Evolutionary conservation across 2,113 vertebrate genomes (phyloP).

Genomic region (Protomyctophum bolini): DNA sequence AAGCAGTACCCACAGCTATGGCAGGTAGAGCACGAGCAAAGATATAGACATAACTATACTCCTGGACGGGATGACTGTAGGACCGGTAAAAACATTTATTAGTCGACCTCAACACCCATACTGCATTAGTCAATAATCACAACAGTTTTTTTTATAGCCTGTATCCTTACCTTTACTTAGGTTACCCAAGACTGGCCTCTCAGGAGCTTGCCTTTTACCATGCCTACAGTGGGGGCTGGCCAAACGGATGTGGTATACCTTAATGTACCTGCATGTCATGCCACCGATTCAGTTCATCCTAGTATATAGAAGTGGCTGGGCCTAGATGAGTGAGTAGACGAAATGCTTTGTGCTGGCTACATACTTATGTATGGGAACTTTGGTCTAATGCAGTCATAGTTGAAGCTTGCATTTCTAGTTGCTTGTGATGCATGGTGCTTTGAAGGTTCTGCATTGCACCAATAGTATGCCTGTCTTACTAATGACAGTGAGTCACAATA

Average conservation of each 20-base stretch:
- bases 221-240: slow-evolving; percentile 78
- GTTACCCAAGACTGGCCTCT: slow-evolving; percentile 79
- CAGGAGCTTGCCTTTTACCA: slow-evolving; percentile 81
- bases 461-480: slow-evolving; percentile 39
- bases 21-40: slow-evolving; percentile 63
- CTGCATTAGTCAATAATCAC: slow-evolving; percentile 45
- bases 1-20: slow-evolving; percentile 62
- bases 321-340: background rate
- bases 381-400: slow-evolving; percentile 44
- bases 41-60: slow-evolving; percentile 55
- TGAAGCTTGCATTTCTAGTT: slow-evolving; percentile 51
- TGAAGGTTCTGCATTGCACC: slow-evolving; percentile 39
- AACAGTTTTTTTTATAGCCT: slow-evolving; percentile 67
- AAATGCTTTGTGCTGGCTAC: slow-evolving; percentile 49
- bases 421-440: slow-evolving; percentile 56
- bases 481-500: background rate
- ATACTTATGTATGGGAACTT: too few relatives aligned
- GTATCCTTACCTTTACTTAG: slow-evolving; percentile 79
- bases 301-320: background rate
- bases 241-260: slow-evolving; percentile 78
- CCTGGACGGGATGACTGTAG: slow-evolving; percentile 69
- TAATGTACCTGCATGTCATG: slow-evolving; percentile 73
- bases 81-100: slow-evolving; percentile 60
- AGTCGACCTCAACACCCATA: slow-evolving; percentile 36
- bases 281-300: slow-evolving; percentile 28